Percentiles rank a stretch among this genome's conserved stretches.
phyloP scores from a whole-genome alignment of 92 coral and sea anemone genomes.

The Hydrozoanthus gracilis region DNA sequence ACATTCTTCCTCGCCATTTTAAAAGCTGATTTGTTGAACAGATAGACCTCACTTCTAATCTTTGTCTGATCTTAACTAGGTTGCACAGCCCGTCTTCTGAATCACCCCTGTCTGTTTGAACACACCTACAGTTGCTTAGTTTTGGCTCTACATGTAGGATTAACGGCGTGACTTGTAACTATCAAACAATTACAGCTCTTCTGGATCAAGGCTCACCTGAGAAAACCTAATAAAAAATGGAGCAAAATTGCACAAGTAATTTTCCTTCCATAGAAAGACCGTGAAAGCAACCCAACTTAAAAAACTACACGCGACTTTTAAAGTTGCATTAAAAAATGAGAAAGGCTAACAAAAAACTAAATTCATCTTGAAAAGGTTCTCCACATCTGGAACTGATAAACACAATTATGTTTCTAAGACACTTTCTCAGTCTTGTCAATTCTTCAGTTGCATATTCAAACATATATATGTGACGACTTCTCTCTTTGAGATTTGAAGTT shows the following conservation, averaged over 20 bases:
- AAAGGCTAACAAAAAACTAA: too few relatives aligned
- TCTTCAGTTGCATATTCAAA: not conserved
- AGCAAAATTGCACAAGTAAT: too few relatives aligned
- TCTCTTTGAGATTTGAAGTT: not conserved
- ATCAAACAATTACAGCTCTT: not conserved
- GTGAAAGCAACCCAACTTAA: too few relatives aligned
- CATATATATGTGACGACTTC: not conserved
- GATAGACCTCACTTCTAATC: not conserved
- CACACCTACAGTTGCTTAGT: not conserved
- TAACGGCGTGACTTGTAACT: conserved; percentile 25
- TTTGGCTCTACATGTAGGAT: not conserved
- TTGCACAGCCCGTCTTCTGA: not conserved
- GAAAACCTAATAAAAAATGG: not conserved
- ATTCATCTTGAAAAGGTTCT: too few relatives aligned
- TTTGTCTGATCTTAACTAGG: not conserved
- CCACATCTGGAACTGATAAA: too few relatives aligned
- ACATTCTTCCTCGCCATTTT: too few relatives aligned
- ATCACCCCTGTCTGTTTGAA: conserved; percentile 34
- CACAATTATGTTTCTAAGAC: too few relatives aligned
- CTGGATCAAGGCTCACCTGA: not conserved
- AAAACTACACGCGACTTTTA: too few relatives aligned
- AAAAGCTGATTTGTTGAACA: not conserved
- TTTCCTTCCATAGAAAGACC: too few relatives aligned
- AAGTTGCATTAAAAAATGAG: too few relatives aligned
- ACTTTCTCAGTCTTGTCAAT: too few relatives aligned